Percentiles rank a stretch among this genome's conserved stretches.
phyloP scores from a whole-genome alignment of 2,113 vertebrate genomes.

The Myxocyprinus asiaticus region DNA sequence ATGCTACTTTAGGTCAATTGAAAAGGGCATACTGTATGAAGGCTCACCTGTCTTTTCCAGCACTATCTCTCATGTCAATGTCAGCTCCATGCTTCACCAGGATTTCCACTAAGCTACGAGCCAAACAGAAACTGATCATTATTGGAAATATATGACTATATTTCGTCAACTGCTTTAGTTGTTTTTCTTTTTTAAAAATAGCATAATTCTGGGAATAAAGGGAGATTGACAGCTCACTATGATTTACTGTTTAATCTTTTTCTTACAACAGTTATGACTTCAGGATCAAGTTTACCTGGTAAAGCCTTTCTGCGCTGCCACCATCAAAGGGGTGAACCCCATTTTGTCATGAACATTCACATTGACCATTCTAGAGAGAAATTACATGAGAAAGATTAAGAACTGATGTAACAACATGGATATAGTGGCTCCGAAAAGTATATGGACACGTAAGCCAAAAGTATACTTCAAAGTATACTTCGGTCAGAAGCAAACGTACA shows the following conservation, averaged over 20 bases:
- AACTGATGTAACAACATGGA: too few species aligned
- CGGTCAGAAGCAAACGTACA: too few species aligned
- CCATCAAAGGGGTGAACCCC: slow-evolving; percentile 73
- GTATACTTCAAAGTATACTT: too few species aligned
- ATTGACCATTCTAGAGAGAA: slow-evolving; percentile 58
- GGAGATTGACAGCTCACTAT: background rate
- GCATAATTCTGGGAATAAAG: background rate
- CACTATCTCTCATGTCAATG: slow-evolving; percentile 68
- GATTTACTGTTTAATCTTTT: too few species aligned
- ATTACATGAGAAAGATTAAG: too few species aligned
- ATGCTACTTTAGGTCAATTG: background rate
- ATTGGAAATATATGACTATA: background rate
- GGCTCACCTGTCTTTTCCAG: slow-evolving; percentile 67
- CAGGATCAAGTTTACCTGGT: slow-evolving; percentile 57
- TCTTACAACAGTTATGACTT: too few species aligned
- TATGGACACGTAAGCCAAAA: too few species aligned
- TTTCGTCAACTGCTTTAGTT: background rate
- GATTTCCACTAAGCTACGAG: slow-evolving; percentile 67
- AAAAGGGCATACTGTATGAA: too few species aligned
- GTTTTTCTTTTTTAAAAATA: background rate
- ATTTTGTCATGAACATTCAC: slow-evolving; percentile 73
- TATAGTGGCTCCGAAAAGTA: too few species aligned
- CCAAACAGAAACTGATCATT: background rate
- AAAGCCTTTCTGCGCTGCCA: slow-evolving; percentile 76
- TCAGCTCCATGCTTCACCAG: slow-evolving; percentile 64